Evolutionary conservation across 2,113 vertebrate species (phyloP), one percentile per base, ranked within the genome.

Genomic region (Clarias macrocephalus): DNA sequence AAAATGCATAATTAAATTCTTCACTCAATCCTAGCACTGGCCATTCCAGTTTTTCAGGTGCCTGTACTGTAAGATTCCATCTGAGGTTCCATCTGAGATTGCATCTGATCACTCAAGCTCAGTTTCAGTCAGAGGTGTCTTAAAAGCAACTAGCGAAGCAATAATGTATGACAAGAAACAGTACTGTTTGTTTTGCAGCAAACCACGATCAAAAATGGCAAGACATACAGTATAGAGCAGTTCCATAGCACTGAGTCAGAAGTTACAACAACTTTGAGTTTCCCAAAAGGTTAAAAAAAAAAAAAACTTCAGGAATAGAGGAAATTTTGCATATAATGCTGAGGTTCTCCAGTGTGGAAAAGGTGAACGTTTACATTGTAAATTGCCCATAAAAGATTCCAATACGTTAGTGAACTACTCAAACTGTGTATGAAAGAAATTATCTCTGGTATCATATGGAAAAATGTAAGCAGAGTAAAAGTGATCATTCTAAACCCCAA

Each of bases 261-360:
- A 33, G 88, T 91, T 30, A 81, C 85, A 48, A 79, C 72, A 70
- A 84, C 89, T 56, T 82, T 86, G 2, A 89, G 85, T 37, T 90
- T 90, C 85, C 70, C 85, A 75, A 87, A 87, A 42, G 5, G 77
- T 28, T 91, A 85, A 10, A 88, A 90, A 16, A 68, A 90, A 70
- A 87, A 72, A 33, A 63, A 16, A 83, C 56, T 70, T 92, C 59
- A 30, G 73, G 3, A 89, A 90, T n/a, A 77, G 60, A 84, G 90
- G 89, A 90, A 56, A 91, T 68, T 66, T 59, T 59, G 57, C 15
- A 18, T 15, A 59, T 59, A 59, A 59, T 18, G 57, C 57, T 59
- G 15, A 59, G 57, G 57, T 59, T 59, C 57, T 59, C 16, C 57
- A 59, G 57, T 59, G 57, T 59, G 57, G 11, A 59, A 59, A 18